Evolutionary conservation across 1,140 invertebrate species (phyloP).

Genomic region (Protaetia brevitarsis): DNA sequence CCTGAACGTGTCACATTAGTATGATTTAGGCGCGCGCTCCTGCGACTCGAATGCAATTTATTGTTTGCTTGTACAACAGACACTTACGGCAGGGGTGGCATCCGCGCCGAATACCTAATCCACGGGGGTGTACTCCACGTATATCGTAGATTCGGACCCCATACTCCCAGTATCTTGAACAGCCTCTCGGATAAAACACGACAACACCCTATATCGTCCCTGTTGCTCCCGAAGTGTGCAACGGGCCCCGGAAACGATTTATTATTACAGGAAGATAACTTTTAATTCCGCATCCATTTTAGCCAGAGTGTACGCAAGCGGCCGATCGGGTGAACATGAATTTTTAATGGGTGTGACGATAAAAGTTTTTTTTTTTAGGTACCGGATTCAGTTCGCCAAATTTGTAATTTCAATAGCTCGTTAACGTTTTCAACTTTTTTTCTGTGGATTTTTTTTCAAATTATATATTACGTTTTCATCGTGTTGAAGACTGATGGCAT

Average conservation of each 20-base stretch:
- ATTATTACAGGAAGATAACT: constrained; percentile 3
- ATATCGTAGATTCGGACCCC: no score
- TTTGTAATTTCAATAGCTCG: constrained; percentile 16
- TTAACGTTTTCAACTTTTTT: constrained; percentile 11
- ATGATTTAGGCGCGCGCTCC: not conserved
- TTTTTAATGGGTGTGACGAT: constrained; percentile 5
- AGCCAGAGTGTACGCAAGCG: not conserved
- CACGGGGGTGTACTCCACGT: not conserved
- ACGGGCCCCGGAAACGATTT: not conserved
- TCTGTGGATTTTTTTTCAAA: not conserved
- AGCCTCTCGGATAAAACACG: no score
- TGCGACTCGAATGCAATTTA: constrained; percentile 11
- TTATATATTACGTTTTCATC: not conserved
- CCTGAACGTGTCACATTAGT: not conserved
- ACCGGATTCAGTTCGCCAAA: not conserved
- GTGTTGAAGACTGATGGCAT: no score
- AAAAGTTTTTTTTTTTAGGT: not conserved
- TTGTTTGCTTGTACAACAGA: constrained; percentile 12
- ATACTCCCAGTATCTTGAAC: no score
- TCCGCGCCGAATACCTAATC: constrained; percentile 1
- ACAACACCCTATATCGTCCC: not conserved
- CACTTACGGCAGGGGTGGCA: not conserved
- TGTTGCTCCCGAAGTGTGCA: not conserved
- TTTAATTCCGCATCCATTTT: constrained; percentile 11
- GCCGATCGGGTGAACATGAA: constrained; percentile 6